Evolutionary conservation across 2,797 vertebrate species (phyloP).

Genomic region (Chrosomus eos): DNA sequence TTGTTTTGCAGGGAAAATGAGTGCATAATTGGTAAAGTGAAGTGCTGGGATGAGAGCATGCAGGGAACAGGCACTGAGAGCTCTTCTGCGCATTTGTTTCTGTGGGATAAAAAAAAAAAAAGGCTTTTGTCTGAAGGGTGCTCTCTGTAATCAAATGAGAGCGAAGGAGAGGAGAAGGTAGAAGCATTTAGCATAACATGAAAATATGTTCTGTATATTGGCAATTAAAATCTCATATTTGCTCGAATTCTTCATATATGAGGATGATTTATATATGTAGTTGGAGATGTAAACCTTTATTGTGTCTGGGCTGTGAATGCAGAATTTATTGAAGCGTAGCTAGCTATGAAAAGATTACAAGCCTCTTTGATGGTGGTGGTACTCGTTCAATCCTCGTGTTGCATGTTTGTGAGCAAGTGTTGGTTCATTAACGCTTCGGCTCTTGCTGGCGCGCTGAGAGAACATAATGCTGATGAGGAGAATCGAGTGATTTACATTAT

Average conservation of each 20-base stretch:
- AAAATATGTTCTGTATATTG: constrained; percentile 9
- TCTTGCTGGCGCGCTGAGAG: constrained; percentile 21
- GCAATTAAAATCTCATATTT: constrained; percentile 23
- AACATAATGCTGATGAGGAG: constrained; percentile 51
- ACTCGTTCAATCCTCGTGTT: constrained; percentile 44
- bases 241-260: constrained; percentile 2
- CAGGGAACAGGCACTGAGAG: constrained; percentile 38
- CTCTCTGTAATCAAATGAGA: constrained; percentile 42
- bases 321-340: constrained; percentile 44
- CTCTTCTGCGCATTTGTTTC: constrained; percentile 32
- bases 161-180: constrained; percentile 21
- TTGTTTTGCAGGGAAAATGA: constrained; percentile 54
- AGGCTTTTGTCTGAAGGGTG: constrained; percentile 50
- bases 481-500: constrained; percentile 46
- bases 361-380: constrained; percentile 38
- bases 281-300: constrained; percentile 26
- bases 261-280: constrained; percentile 18
- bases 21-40: constrained; percentile 51
- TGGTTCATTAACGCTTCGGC: constrained; percentile 47
- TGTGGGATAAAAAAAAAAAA: constrained; percentile 43
- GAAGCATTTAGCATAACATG: constrained; percentile 12
- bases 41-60: constrained; percentile 48
- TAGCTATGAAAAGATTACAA: constrained; percentile 39
- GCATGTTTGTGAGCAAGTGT: constrained; percentile 7
- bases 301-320: neutral